Conservation (phyloP, 1,140 invertebrate species). For the Hydropsyche tenuis region DNA sequence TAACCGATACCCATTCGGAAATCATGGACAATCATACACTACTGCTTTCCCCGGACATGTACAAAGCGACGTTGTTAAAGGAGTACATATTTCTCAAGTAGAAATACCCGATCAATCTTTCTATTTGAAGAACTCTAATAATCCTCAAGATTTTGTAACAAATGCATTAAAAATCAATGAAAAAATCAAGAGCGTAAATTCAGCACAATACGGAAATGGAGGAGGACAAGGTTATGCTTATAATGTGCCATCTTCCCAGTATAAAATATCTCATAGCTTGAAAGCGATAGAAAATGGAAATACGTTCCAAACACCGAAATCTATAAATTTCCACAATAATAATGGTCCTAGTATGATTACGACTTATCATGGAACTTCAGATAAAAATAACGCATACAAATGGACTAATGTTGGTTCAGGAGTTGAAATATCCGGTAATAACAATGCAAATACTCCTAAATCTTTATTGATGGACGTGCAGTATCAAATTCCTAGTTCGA, state of each 20-base stretch:
- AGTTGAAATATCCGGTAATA: conserved; percentile 41
- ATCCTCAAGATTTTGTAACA: conserved; percentile 58
- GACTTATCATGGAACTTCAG: conserved; percentile 49
- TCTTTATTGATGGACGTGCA: conserved; percentile 19
- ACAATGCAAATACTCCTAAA: conserved; percentile 30
- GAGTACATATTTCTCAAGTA: conserved; percentile 46
- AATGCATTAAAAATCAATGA: conserved; percentile 60
- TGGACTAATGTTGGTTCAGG: conserved; percentile 42
- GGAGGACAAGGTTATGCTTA: conserved; percentile 23
- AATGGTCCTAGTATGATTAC: conserved; percentile 38
- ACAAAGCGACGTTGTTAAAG: conserved; percentile 45
- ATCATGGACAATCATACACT: conserved; percentile 39
- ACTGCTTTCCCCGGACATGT: conserved; percentile 27
- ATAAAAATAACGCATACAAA: conserved; percentile 48
- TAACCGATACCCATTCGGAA: conserved; percentile 40
- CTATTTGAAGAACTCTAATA: conserved; percentile 46
- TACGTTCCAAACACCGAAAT: conserved; percentile 22
- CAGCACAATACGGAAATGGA: conserved; percentile 18
- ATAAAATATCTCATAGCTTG: conserved; percentile 39
- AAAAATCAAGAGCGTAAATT: conserved; percentile 53
- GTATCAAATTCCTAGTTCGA: conserved; percentile 14
- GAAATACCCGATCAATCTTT: conserved; percentile 39
- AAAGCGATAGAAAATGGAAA: conserved; percentile 36
- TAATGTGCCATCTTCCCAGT: conserved; percentile 21
- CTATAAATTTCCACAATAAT: conserved; percentile 16